A percentile compares a stretch with the other conserved stretches of the same genome.
Evolutionary conservation across 2,888 invertebrate species (phyloP).

Genomic region (Phragmatobia fuliginosa): DNA sequence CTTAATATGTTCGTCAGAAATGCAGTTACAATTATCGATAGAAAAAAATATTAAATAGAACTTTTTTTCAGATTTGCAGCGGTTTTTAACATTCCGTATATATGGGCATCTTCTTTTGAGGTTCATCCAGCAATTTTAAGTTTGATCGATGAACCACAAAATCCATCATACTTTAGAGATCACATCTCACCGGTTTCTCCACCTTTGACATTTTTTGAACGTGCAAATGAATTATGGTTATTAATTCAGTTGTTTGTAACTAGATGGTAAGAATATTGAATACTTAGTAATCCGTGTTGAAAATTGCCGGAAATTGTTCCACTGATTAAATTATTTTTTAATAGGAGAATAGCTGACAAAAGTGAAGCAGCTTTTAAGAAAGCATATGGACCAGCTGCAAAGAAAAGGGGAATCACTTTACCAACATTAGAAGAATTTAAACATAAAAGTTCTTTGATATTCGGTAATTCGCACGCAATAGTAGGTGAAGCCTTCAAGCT

Average conservation of each 20-base stretch:
- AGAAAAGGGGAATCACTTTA: conserved; percentile 49
- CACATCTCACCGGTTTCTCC: conserved; percentile 39
- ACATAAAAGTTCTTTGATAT: conserved; percentile 64
- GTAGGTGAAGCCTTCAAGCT: conserved; percentile 56
- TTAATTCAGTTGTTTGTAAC: not conserved
- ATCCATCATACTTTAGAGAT: conserved; percentile 64
- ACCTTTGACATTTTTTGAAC: conserved; percentile 54
- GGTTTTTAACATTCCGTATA: conserved; percentile 51
- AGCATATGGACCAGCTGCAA: conserved; percentile 39
- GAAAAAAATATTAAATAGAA: not conserved
- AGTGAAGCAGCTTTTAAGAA: conserved; percentile 34
- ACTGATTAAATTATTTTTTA: conserved; percentile 11
- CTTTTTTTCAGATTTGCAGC: conserved; percentile 39
- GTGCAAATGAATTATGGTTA: conserved; percentile 49
- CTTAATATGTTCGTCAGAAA: no score
- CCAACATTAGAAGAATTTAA: conserved; percentile 57
- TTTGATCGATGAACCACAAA: conserved; percentile 60
- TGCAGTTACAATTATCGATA: not conserved
- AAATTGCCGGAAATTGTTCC: not conserved
- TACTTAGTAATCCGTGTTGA: not conserved
- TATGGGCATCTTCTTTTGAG: conserved; percentile 62
- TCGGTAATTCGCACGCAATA: conserved; percentile 69
- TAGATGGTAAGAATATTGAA: not conserved
- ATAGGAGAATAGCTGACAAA: conserved; percentile 28
- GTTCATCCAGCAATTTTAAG: conserved; percentile 53